Evolutionary conservation across 1,140 invertebrate genomes (phyloP), one percentile per base, ranked within the genome.

Genomic region (Drosophila kohkoa): DNA sequence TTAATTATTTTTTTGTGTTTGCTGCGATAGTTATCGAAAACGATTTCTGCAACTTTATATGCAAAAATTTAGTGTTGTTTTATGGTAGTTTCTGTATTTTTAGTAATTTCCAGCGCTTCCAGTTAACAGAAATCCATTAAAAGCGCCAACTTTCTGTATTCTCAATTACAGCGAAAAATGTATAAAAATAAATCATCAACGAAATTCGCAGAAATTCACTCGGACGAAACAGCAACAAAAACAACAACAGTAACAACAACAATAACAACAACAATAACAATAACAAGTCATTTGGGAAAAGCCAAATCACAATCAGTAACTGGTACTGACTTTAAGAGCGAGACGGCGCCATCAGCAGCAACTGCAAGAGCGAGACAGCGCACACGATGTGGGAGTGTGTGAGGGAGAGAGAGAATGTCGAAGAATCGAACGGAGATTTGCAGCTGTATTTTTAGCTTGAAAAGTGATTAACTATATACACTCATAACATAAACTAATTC

Each of bases 141-240:
- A 67, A 46, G 28, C 15, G 66, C 59, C 52, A 74, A 70, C 70
- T 60, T 65, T 65, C 52, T 13, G 51, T 67, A 59, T 55, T 58
- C 71, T 60, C 67, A 55, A 35, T 75, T 75, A 57, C 67, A 49
- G 58, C 52, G 72, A 70, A 71, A 70, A 63, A 57, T 75, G 49
- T 72, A 38, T 59, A 65, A 71, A 75, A 75, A 75, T 71, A 75
- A 75, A 75, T 65, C 52, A 65, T 51, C 54, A 45, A 30, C 46
- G 15, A 57, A 64, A 41, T 75, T 75, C 73, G 48, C 59, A 59
- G 67, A 71, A 75, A 75, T 64, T 73, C 45, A 51, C 30, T 15
- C 38, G 45, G 43, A 32, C 38, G 35, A 62, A 51, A 58, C 41
- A 55, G 46, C 15, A 66, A 46, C 10, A 71, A 54, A 10, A 51